Evolutionary conservation across 2,888 invertebrate genomes (phyloP).

Genomic region (Balanococcus diminutus): DNA sequence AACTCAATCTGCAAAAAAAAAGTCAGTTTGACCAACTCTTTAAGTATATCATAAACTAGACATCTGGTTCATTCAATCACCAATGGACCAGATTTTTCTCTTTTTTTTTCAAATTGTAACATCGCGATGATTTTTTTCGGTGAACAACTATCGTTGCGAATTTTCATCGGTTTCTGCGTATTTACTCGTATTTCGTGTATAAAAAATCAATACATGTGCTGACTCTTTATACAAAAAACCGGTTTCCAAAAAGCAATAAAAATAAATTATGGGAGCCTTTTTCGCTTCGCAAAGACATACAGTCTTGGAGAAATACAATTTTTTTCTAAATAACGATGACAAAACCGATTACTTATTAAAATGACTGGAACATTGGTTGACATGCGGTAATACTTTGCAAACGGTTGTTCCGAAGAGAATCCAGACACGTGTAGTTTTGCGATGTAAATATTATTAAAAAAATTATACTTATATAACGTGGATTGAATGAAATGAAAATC

Average conservation of each 20-base stretch:
- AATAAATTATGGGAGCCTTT: slow-evolving; percentile 15
- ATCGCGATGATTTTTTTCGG: neutral
- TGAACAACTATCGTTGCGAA: neutral
- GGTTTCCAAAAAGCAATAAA: slow-evolving; percentile 34
- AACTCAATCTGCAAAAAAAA: neutral
- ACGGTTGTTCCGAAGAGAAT: neutral
- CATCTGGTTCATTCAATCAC: neutral
- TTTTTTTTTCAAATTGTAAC: neutral
- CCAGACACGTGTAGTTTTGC: neutral
- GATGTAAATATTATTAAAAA: neutral
- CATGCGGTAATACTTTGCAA: neutral
- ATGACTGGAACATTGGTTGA: slow-evolving; percentile 1
- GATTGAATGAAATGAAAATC: neutral
- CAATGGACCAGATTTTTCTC: neutral
- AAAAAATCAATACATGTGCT: neutral
- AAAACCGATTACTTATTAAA: slow-evolving; percentile 14
- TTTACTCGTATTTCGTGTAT: neutral
- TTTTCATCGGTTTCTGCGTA: neutral
- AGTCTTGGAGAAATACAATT: neutral
- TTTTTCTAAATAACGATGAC: neutral
- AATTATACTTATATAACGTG: neutral
- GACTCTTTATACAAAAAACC: neutral
- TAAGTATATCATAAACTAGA: neutral
- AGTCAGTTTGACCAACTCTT: neutral
- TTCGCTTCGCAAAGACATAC: neutral